These are phyloP conservation scores for Malthinus seriepunctatus DNA, from an alignment of 2,888 invertebrate genomes.

Conservation along the genomic window DNA sequence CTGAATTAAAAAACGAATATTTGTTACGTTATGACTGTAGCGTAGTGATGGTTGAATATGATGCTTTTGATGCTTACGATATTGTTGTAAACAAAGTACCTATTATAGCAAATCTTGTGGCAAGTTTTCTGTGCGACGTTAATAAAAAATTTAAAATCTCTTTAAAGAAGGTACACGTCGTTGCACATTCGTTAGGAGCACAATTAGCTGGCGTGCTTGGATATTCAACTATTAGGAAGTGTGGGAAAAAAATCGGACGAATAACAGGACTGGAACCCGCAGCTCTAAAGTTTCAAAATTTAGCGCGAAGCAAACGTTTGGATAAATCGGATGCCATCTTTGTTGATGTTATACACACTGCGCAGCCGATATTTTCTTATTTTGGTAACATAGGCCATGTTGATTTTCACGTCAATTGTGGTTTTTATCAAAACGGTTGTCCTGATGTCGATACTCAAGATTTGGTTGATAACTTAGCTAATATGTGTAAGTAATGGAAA, in stretches of 20 bases:
- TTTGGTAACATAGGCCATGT: not conserved
- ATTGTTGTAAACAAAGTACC: not conserved
- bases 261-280: constrained; percentile 15
- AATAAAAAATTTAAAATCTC: not conserved
- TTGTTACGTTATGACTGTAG: not conserved
- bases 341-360: constrained; percentile 11
- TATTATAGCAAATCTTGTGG: not conserved
- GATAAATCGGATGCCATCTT: constrained; percentile 7
- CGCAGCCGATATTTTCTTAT: not conserved
- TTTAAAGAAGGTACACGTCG: not conserved
- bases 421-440: not conserved
- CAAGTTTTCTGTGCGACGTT: constrained; percentile 2
- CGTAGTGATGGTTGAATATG: not conserved
- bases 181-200: not conserved
- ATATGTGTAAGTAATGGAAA: too few species aligned
- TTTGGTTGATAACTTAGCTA: too few species aligned
- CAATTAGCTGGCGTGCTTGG: not conserved
- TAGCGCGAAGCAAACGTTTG: not conserved
- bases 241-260: not conserved
- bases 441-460: too few species aligned
- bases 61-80: not conserved
- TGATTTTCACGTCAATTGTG: constrained; percentile 8
- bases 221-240: not conserved
- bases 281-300: not conserved
- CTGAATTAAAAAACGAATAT: not conserved